Conservation (phyloP, 53 echinoderm and acorn worm genomes). For the Zoroaster sp. region DNA sequence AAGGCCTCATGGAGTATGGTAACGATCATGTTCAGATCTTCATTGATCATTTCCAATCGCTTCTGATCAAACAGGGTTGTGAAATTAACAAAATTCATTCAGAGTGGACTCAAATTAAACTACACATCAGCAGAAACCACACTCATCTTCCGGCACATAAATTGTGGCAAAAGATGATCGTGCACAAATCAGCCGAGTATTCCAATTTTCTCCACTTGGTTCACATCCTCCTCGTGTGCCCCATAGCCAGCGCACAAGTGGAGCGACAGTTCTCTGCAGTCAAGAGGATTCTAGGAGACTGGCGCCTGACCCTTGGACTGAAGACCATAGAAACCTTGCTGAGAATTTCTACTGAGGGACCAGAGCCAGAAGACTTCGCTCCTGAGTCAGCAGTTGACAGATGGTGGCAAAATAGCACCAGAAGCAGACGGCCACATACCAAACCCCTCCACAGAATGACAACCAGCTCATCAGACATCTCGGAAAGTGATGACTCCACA, state of each 20-base stretch:
- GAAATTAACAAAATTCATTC: background rate
- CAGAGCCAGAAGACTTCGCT: background rate
- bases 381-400: background rate
- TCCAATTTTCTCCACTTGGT: slow-evolving; percentile 1
- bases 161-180: slow-evolving; percentile 24
- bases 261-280: slow-evolving; percentile 6
- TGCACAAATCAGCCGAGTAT: background rate
- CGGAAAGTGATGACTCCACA: too few species aligned
- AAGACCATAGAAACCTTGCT: background rate
- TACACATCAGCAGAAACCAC: slow-evolving; percentile 16
- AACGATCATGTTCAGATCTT: slow-evolving; percentile 7
- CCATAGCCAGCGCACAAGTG: background rate
- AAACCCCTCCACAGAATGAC: too few species aligned
- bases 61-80: slow-evolving; percentile 7
- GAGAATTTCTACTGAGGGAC: slow-evolving; percentile 13
- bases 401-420: background rate
- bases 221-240: background rate
- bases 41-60: background rate
- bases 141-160: background rate
- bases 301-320: slow-evolving; percentile 4
- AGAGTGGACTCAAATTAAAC: slow-evolving; percentile 2
- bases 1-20: background rate
- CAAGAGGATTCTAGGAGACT: slow-evolving; percentile 23
- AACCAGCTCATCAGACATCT: too few species aligned
- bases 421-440: slow-evolving; percentile 12